Evolutionary conservation across 1,140 invertebrate species (phyloP), one percentile per base, ranked within the genome.

Genomic region (Drosophila lini): DNA sequence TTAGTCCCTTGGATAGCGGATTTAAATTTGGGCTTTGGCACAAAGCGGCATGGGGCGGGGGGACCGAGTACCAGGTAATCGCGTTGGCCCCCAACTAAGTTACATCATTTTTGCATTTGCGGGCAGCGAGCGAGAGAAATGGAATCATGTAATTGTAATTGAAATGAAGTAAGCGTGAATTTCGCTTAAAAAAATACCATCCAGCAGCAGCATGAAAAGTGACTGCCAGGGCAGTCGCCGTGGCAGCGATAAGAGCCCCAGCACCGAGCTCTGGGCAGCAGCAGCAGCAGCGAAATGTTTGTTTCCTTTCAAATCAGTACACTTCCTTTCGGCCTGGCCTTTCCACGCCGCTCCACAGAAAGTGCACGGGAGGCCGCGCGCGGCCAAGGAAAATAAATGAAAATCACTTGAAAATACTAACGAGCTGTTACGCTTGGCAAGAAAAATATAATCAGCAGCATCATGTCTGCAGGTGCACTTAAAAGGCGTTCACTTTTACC

Each of bases 391-490:
- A 71, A 83, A 78, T 89, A 84, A 89, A 82, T 89, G 84, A 80
- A 89, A 89, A 89, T 90, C 84, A 89, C 84, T 89, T 89, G 80
- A 89, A 88, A 89, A 84, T 84, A 89, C 84, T 89, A 89, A 89
- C 84, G 84, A 89, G 84, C 84, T 90, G 84, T 89, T 89, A 89
- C 84, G 84, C 84, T 84, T 81, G 80, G 78, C 78, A 89, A 89
- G 84, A 81, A 89, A 89, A 89, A 89, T 89, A 89, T 89, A 89
- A 89, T 89, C 84, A 89, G 84, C 84, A 89, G 84, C 84, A 89
- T 89, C 84, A 89, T 89, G 84, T 90, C 84, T 89, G 84, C 84
- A 89, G 84, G 84, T 89, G 84, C 84, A 89, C 85, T 89, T 85
- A 89, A 89, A 89, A 89, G 84, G 84, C 84, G 84, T 89, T 89